A percentile compares a stretch with the other conserved stretches of the same genome.
phyloP scores from a whole-genome alignment of 2,888 invertebrate genomes.

The Apantesis nais region DNA sequence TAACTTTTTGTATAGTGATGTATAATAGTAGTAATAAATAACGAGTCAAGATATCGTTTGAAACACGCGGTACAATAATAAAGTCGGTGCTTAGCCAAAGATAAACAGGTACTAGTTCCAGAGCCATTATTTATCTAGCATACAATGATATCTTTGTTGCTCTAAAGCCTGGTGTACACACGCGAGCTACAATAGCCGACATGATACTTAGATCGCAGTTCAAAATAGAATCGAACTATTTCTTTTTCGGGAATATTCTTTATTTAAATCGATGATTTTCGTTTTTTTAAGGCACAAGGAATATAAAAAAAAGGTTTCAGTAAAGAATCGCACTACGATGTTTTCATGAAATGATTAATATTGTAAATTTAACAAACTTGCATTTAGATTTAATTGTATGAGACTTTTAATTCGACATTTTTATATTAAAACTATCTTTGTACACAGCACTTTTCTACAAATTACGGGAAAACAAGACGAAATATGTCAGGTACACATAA shows the following conservation, averaged over 20 bases:
- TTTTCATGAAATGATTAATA: too few relatives aligned
- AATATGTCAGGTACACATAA: too few relatives aligned
- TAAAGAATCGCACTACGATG: not conserved
- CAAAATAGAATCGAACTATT: not conserved
- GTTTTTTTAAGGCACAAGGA: not conserved
- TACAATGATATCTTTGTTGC: slow-evolving; percentile 24
- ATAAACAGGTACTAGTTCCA: slow-evolving; percentile 19
- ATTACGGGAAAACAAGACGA: too few relatives aligned
- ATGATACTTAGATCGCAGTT: not conserved
- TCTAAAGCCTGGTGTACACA: slow-evolving; percentile 16
- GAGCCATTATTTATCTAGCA: slow-evolving; percentile 22
- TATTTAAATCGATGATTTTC: not conserved
- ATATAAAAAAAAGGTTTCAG: not conserved
- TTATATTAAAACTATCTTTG: too few relatives aligned
- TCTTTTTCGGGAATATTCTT: not conserved
- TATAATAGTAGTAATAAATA: slow-evolving; percentile 4
- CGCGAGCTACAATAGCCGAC: not conserved
- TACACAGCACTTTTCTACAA: too few relatives aligned
- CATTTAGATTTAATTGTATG: too few relatives aligned
- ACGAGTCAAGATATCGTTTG: slow-evolving; percentile 7
- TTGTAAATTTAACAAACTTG: too few relatives aligned
- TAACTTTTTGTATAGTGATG: not conserved
- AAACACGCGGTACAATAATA: slow-evolving; percentile 12
- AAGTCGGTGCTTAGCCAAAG: slow-evolving; percentile 18
- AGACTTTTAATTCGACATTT: too few relatives aligned